Conservation (phyloP, 2,797 vertebrate genomes). For the Leptoclinus maculatus region DNA sequence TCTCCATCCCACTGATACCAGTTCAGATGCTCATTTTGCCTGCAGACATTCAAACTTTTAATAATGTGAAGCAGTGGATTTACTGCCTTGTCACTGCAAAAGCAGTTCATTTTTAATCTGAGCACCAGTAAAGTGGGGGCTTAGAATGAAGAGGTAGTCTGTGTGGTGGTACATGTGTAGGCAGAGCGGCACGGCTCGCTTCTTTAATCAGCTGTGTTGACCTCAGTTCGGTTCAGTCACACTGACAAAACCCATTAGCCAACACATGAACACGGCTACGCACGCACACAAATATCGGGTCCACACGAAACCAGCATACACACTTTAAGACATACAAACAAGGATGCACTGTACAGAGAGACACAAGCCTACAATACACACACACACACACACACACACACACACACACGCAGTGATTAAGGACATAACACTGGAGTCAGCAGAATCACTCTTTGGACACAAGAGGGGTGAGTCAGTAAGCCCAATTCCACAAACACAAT, state of each 20-base stretch:
- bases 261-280: slow-evolving; percentile 41
- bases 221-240: slow-evolving; percentile 67
- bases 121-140: slow-evolving; percentile 55
- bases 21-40: slow-evolving; percentile 61
- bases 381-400: slow-evolving; percentile 18
- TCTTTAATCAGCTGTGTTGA: slow-evolving; percentile 64
- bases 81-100: slow-evolving; percentile 66
- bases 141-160: slow-evolving; percentile 54
- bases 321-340: slow-evolving; percentile 47
- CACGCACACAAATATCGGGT: slow-evolving; percentile 10
- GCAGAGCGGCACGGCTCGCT: slow-evolving; percentile 36
- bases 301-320: slow-evolving; percentile 30
- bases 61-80: slow-evolving; percentile 65
- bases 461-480: slow-evolving; percentile 65
- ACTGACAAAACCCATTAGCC: slow-evolving; percentile 69
- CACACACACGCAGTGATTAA: slow-evolving; percentile 55
- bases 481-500: slow-evolving; percentile 36
- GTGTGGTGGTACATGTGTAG: slow-evolving; percentile 48
- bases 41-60: slow-evolving; percentile 66
- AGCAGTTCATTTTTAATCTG: slow-evolving; percentile 67
- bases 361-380: slow-evolving; percentile 15
- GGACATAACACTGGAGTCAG: slow-evolving; percentile 66
- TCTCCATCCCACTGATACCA: slow-evolving; percentile 59
- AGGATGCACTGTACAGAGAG: slow-evolving; percentile 22
- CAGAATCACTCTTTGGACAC: slow-evolving; percentile 66